Conservation (phyloP, 2,113 vertebrate genomes). For the Crypturellus undulatus region DNA sequence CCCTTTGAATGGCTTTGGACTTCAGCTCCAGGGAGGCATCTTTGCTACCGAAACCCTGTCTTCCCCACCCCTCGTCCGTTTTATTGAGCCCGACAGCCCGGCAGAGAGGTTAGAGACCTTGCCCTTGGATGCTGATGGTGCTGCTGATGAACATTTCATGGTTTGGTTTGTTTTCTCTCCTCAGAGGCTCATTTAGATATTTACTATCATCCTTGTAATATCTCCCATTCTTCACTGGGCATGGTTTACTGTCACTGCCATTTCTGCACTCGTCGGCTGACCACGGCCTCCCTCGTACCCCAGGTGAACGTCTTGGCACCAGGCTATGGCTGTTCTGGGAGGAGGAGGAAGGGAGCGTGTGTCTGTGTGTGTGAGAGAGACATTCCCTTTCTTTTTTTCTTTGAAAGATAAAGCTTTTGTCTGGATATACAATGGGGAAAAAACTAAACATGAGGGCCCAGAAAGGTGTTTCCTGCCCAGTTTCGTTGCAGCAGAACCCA, state of each 20-base stretch:
- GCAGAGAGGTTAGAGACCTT: slow-evolving; percentile 91
- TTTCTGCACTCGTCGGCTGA: slow-evolving; percentile 73
- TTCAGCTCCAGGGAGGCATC: slow-evolving; percentile 97
- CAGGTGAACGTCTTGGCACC: slow-evolving; percentile 74
- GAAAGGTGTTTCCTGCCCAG: background rate
- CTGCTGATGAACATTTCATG: slow-evolving; percentile 69
- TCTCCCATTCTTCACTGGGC: slow-evolving; percentile 71
- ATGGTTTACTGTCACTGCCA: slow-evolving; percentile 75
- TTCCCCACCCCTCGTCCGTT: slow-evolving; percentile 91
- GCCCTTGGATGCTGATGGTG: slow-evolving; percentile 74
- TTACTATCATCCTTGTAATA: slow-evolving; percentile 71
- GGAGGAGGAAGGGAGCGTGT: slow-evolving; percentile 65
- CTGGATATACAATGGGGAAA: background rate
- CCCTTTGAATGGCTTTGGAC: slow-evolving; percentile 93
- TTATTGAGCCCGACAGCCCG: slow-evolving; percentile 95
- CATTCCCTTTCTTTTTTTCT: slow-evolving; percentile 33
- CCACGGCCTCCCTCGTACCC: slow-evolving; percentile 58
- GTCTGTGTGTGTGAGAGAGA: slow-evolving; percentile 36
- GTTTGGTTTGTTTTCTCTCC: slow-evolving; percentile 72
- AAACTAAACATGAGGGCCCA: background rate
- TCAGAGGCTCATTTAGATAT: slow-evolving; percentile 70
- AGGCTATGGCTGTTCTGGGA: slow-evolving; percentile 56
- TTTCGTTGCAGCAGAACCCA: background rate
- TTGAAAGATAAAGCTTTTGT: background rate
- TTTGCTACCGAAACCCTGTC: slow-evolving; percentile 95